Evolutionary conservation across 2,888 invertebrate species (phyloP).

Genomic region (Cotesia congregata): DNA sequence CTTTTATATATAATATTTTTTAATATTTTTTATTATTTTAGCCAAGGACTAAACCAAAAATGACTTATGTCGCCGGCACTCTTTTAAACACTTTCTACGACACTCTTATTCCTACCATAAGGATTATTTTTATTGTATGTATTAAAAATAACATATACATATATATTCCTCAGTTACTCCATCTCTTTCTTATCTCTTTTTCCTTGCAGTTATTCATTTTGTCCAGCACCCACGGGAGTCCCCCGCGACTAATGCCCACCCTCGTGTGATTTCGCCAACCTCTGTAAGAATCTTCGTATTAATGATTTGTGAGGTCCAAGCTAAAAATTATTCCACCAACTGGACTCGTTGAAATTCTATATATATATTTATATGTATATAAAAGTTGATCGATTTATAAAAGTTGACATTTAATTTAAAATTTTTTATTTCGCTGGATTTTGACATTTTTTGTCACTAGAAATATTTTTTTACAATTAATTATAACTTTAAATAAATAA

Average conservation of each 20-base stretch:
- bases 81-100: constrained; percentile 24
- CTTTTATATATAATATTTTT: constrained; percentile 10
- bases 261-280: constrained; percentile 33
- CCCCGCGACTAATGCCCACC: constrained; percentile 35
- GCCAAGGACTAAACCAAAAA: constrained; percentile 14
- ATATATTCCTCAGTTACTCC: constrained; percentile 1
- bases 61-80: constrained; percentile 34
- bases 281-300: constrained; percentile 2
- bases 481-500: background rate
- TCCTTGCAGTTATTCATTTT: constrained; percentile 26
- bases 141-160: background rate
- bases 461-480: background rate
- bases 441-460: background rate
- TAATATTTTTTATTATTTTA: constrained; percentile 28
- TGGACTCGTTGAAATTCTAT: constrained; percentile 17
- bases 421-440: background rate
- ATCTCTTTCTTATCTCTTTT: constrained; percentile 13
- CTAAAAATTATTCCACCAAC: constrained; percentile 20
- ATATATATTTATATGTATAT: background rate
- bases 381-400: constrained; percentile 3
- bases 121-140: constrained; percentile 1
- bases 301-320: constrained; percentile 23
- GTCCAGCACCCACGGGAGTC: constrained; percentile 26
- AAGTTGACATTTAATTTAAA: constrained; percentile 5
- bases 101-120: constrained; percentile 10